Base-by-base conservation (phyloP, 2,113 vertebrate genomes). In the Apteryx mantelli region DNA sequence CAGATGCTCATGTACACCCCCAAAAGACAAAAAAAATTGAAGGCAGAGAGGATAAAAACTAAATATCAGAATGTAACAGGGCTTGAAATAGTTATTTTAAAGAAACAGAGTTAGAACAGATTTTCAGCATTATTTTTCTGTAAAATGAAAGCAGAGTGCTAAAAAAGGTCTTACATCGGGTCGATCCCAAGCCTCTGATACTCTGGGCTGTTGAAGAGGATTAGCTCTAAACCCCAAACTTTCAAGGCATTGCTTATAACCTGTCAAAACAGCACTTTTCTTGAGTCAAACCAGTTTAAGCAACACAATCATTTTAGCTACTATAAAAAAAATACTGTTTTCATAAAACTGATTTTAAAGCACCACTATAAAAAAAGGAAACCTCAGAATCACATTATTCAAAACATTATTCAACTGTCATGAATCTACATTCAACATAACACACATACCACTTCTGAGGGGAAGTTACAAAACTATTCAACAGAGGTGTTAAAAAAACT, bases 201-300 rank as follows among this genome's bases (percentile, higher is more conserved):
- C 94, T 99, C 99, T 93, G 99, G 99, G 92, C 99, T 99, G 98
- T 99, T 99, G 98, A 99, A 99, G 82, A 99, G 99, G 97, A 99
- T 98, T 96, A 99, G 97, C 95, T 99, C 99, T 98, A 99, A 98
- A 91, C 99, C 99, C 99, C 99, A 99, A 44, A 99, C 99, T 98
- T 99, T 98, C 96, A 99, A 98, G 93, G 99, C 99, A 97, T 99
- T 99, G 97, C 99, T 99, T 98, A 99, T 99, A 95, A 99, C 99
- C 99, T 99, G 98, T 77, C 65, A 89, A 97, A 97, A 92, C 3
- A 97, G 82, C n/a, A 97, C 63, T 96, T 98, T 94, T 93, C 61
- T 86, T 97, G 34, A 97, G 80, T 91, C 71, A 93, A 96, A 94
- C 11, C 44, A 90, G 61, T 82, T 80, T 76, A 95, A 96, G 74